Evolutionary conservation across 2,888 invertebrate species (phyloP).

Genomic region (Pasiphila rectangulata): DNA sequence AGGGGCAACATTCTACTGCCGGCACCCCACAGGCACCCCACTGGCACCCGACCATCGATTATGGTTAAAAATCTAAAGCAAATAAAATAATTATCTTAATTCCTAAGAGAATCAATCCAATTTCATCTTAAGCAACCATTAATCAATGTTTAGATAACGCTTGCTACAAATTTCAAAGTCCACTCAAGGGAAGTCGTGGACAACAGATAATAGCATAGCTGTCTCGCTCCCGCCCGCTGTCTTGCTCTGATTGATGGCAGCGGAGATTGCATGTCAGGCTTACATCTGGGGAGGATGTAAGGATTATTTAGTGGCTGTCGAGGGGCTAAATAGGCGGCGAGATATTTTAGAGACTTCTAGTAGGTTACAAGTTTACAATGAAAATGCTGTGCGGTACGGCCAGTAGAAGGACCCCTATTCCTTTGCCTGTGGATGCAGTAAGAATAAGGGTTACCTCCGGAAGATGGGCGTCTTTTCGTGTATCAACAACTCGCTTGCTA

Average conservation of each 20-base stretch:
- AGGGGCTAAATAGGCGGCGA: slow-evolving; percentile 58
- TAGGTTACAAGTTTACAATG: no score
- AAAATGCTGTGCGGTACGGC: no score
- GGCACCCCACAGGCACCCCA: no score
- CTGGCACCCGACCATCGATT: no score
- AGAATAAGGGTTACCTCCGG: no score
- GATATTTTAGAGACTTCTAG: no score
- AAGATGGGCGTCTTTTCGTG: no score
- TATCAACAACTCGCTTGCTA: no score
- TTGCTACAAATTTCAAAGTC: slow-evolving; percentile 14
- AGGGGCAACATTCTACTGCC: no score
- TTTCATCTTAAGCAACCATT: slow-evolving; percentile 6
- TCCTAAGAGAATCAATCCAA: background rate
- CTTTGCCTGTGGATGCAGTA: no score
- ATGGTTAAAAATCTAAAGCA: background rate
- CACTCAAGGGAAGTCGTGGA: slow-evolving; percentile 17
- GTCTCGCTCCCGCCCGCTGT: slow-evolving; percentile 17
- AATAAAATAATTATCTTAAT: slow-evolving; percentile 1
- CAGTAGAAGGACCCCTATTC: no score
- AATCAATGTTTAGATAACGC: slow-evolving; percentile 16
- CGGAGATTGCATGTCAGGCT: slow-evolving; percentile 79
- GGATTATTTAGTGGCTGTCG: slow-evolving; percentile 68
- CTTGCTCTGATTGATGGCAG: slow-evolving; percentile 65
- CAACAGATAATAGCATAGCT: slow-evolving; percentile 16
- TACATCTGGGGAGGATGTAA: slow-evolving; percentile 73